These are phyloP conservation scores for Brachionus paranguensis DNA, from an alignment of 1,140 invertebrate species.

Conservation along the genomic window DNA sequence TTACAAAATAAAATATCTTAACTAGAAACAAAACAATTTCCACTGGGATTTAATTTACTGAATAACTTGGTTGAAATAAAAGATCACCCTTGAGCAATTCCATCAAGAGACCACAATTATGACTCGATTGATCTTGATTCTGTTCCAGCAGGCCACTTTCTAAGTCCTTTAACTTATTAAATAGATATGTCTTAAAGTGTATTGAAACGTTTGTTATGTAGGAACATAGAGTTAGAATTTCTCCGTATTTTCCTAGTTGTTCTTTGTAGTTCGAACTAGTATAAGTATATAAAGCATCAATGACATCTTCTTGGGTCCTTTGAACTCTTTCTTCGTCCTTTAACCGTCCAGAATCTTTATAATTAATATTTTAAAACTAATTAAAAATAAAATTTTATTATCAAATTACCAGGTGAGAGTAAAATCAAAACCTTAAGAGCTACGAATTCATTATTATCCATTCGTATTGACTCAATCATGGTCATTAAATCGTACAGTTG, in stretches of 20 bases:
- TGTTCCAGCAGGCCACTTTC: conserved; percentile 68
- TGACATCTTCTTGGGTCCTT: conserved; percentile 82
- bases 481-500: conserved; percentile 72
- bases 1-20: neutral
- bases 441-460: conserved; percentile 94
- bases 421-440: conserved; percentile 86
- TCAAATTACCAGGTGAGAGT: conserved; percentile 73
- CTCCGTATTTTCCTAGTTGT: conserved; percentile 86
- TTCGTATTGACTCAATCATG: conserved; percentile 84
- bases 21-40: neutral
- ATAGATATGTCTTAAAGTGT: conserved; percentile 74
- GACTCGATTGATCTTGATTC: conserved; percentile 60
- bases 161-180: conserved; percentile 42
- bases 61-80: conserved; percentile 34
- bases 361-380: conserved; percentile 33
- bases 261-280: conserved; percentile 83
- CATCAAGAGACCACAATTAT: conserved; percentile 80
- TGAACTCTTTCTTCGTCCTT: conserved; percentile 83
- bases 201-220: conserved; percentile 84
- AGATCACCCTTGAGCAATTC: conserved; percentile 70
- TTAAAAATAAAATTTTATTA: neutral
- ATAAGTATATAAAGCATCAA: conserved; percentile 84
- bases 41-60: neutral
- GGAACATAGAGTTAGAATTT: conserved; percentile 81
- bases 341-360: conserved; percentile 75